These are phyloP conservation scores for Papilio protenor DNA, from an alignment of 2,888 invertebrate genomes.

Conservation along the genomic window DNA sequence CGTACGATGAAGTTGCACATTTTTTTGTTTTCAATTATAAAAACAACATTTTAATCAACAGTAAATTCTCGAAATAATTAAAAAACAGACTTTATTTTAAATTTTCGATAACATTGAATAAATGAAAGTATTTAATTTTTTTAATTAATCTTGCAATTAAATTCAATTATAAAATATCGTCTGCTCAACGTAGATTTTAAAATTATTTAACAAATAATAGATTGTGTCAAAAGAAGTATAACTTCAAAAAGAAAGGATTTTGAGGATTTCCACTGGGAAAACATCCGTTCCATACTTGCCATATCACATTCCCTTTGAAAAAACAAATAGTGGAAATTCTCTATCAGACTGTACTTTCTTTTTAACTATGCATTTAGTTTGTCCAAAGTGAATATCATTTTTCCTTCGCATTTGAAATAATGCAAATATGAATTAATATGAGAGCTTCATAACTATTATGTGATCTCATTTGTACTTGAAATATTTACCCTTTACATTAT, in stretches of 20 bases:
- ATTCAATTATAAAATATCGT: not conserved
- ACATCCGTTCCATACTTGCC: not conserved
- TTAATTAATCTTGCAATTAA: not conserved
- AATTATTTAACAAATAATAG: not conserved
- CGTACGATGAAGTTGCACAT: not conserved
- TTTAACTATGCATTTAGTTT: not conserved
- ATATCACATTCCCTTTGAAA: too few species aligned
- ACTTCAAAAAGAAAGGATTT: not conserved
- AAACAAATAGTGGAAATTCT: not conserved
- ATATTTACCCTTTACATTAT: slow-evolving; percentile 3
- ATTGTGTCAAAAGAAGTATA: slow-evolving; percentile 12
- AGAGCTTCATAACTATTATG: slow-evolving; percentile 17
- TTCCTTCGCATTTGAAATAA: not conserved
- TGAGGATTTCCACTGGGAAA: not conserved
- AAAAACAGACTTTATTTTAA: not conserved
- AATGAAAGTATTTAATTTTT: too few species aligned
- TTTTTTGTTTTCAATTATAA: not conserved
- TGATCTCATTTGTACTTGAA: not conserved
- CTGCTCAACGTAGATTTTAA: slow-evolving; percentile 4
- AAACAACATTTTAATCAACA: not conserved
- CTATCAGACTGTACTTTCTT: not conserved
- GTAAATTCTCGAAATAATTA: not conserved
- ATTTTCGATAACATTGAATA: not conserved
- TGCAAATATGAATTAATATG: slow-evolving; percentile 3
- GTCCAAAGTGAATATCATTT: not conserved